Base-by-base conservation (phyloP, 2,888 invertebrate species). In the Rhagophthalmus giganteus region DNA sequence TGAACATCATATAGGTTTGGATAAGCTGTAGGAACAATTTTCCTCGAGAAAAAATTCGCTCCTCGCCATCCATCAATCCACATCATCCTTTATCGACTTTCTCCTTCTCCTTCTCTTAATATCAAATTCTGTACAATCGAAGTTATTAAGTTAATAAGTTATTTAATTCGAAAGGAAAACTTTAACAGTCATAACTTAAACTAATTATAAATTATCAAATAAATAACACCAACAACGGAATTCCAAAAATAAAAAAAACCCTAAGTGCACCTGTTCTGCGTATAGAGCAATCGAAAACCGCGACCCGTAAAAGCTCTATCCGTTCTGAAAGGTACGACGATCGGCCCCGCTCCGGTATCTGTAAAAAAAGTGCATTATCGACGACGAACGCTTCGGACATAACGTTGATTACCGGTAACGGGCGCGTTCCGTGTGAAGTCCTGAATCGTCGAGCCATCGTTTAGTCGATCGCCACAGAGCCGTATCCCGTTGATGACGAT, bases 401-500 rank as follows among this genome's bases (percentile, higher is more conserved):
- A n/a, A n/a, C n/a, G n/a, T n/a, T n/a, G n/a, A n/a, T 54, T 70
- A 85, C 85, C 86, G 70, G 82, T 85, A 27, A 89, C 80, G 33
- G 85, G 83, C n/a, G 86, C 82, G 70, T 87, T 82, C 52, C 79
- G 68, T 6, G 81, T 80, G 63, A 85, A 85, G 69, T 87, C 84
- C 20, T 80, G 78, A 10, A 78, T 70, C 0, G 79, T 69, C 1
- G 81, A 78, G 1, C 85, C 88, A 67, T 89, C 88, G 65, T 88
- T 89, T 9, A 88, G 77, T 20, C 83, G 78, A 41, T 87, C 86
- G 0, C 88, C 89, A 62, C 89, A 90, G 2, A 90, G 74, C 42
- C 88, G 76, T 13, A 83, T 79, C 8, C 86, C 86, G 38, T 85
- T 82, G 53, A 88, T 76, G 1, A 85, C 76, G 31, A 89, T 76